A percentile compares a stretch with the other conserved stretches of the same genome.
These are phyloP conservation scores for Nothocercus nigrocapillus DNA, from an alignment of 2,113 vertebrate species.

Conservation along the genomic window DNA sequence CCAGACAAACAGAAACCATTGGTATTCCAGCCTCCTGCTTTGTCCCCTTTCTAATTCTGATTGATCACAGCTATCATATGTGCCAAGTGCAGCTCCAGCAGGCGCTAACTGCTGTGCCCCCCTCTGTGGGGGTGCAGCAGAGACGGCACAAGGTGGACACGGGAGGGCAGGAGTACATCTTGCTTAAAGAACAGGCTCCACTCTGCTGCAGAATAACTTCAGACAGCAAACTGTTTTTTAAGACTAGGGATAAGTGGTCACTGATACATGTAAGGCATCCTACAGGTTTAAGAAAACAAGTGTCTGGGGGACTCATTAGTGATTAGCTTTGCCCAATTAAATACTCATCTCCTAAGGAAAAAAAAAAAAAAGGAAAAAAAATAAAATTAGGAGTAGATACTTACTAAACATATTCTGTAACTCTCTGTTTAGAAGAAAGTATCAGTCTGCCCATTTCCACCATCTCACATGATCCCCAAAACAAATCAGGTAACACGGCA, in stretches of 20 bases:
- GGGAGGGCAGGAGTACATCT: neutral
- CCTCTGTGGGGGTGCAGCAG: neutral
- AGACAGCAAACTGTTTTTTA: neutral
- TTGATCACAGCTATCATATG: neutral
- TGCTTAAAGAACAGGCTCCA: neutral
- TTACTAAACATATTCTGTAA: neutral
- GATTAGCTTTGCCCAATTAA: neutral
- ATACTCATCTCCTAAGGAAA: neutral
- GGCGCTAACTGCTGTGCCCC: accelerated
- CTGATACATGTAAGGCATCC: neutral
- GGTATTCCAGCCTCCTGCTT: neutral
- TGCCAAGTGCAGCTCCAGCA: neutral
- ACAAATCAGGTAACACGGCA: neutral
- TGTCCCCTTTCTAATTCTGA: neutral
- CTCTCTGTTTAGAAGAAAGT: neutral
- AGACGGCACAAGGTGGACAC: neutral
- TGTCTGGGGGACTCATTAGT: neutral
- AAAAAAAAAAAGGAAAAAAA: neutral
- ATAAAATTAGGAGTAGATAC: neutral
- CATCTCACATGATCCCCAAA: neutral
- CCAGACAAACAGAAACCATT: neutral
- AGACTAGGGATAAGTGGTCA: neutral
- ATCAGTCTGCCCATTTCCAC: neutral
- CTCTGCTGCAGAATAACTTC: neutral
- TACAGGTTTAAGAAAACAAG: neutral